phyloP scores from a whole-genome alignment of 2,113 vertebrate species.

The Grallaria varia region DNA sequence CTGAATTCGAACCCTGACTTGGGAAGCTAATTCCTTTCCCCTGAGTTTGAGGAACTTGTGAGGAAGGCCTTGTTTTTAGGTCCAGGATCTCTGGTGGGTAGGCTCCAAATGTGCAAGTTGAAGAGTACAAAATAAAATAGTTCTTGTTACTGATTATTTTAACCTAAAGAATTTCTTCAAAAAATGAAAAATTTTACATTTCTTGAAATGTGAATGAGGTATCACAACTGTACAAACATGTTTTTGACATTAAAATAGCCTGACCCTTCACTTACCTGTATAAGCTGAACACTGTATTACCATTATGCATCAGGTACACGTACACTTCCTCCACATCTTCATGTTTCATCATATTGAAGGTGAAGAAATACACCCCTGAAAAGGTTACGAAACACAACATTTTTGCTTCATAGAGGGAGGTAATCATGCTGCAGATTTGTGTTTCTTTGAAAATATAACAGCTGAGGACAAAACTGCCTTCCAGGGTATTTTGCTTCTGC shows the following conservation, averaged over 20 bases:
- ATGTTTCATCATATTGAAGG: conserved; percentile 86
- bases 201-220: not conserved
- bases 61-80: not conserved
- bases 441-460: not conserved
- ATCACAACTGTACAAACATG: not conserved
- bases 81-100: not conserved
- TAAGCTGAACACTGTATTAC: conserved; percentile 84
- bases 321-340: conserved; percentile 84
- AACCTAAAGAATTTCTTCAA: not conserved
- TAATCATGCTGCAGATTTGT: not conserved
- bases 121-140: not conserved
- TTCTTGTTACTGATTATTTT: not conserved
- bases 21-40: not conserved
- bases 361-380: conserved; percentile 84
- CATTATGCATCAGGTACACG: conserved; percentile 85
- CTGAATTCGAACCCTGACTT: not conserved
- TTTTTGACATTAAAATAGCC: not conserved
- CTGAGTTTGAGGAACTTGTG: not conserved
- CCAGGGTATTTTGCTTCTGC: not conserved
- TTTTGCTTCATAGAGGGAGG: not conserved
- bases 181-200: not conserved
- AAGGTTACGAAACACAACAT: not conserved
- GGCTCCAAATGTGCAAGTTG: not conserved
- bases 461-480: not conserved
- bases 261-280: conserved; percentile 72